phyloP scores from a whole-genome alignment of 2,797 vertebrate genomes.

The Cyprinodon diabolis region DNA sequence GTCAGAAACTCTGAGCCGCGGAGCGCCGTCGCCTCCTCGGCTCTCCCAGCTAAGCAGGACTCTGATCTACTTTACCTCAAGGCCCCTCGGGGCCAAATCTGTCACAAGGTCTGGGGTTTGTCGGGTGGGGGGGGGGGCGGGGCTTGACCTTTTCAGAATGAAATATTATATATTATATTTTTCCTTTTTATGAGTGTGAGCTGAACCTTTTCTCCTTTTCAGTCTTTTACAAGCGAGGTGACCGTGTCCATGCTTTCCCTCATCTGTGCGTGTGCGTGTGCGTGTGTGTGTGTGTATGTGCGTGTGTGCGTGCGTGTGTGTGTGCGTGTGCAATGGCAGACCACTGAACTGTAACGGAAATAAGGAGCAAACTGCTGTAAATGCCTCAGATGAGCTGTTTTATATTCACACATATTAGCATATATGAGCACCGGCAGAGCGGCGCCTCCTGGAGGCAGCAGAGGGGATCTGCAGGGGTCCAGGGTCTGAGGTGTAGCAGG shows the following conservation, averaged over 20 bases:
- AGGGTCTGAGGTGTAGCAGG: constrained; percentile 67
- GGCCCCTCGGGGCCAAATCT: constrained; percentile 84
- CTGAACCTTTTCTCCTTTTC: constrained; percentile 87
- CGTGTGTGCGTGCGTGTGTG: constrained; percentile 31
- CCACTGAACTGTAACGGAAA: constrained; percentile 91
- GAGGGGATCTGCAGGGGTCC: constrained; percentile 75
- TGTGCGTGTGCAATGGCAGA: constrained; percentile 78
- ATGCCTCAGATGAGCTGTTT: constrained; percentile 88
- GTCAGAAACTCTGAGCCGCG: constrained; percentile 87
- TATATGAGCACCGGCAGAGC: constrained; percentile 84
- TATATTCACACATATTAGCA: constrained; percentile 82
- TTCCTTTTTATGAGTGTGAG: constrained; percentile 85
- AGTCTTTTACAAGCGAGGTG: constrained; percentile 88
- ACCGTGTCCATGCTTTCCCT: constrained; percentile 82
- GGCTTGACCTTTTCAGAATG: constrained; percentile 73
- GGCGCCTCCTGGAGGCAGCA: constrained; percentile 66
- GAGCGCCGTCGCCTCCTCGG: constrained; percentile 77
- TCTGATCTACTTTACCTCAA: constrained; percentile 98
- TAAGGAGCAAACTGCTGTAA: constrained; percentile 94
- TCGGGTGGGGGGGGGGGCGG: constrained; percentile 77
- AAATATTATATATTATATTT: constrained; percentile 67
- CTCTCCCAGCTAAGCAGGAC: constrained; percentile 84
- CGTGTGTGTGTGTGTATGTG: constrained; percentile 9
- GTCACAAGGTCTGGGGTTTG: constrained; percentile 85
- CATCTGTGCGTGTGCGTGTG: constrained; percentile 46